These are phyloP conservation scores for Microdon myrmicae DNA, from an alignment of 2,888 invertebrate species.

Conservation along the genomic window DNA sequence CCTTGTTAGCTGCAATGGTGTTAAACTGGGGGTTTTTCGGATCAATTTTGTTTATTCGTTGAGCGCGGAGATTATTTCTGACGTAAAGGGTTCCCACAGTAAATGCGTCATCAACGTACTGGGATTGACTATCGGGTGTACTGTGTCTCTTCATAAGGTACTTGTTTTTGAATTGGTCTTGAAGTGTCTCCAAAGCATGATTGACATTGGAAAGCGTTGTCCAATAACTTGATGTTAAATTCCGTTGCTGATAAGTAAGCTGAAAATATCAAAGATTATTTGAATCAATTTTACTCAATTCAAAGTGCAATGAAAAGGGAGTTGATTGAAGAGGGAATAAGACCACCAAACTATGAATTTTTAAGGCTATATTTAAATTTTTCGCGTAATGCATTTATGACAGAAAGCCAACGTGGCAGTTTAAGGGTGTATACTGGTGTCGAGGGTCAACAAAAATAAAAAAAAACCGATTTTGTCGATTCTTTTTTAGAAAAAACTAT, in stretches of 20 bases:
- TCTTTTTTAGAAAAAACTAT: no score
- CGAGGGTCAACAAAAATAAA: no score
- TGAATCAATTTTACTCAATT: no score
- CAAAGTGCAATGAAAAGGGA: no score
- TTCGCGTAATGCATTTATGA: no score
- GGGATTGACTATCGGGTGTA: slow-evolving; percentile 4
- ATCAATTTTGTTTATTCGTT: slow-evolving; percentile 57
- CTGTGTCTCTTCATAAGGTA: slow-evolving; percentile 42
- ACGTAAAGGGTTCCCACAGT: slow-evolving; percentile 59
- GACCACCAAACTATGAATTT: no score
- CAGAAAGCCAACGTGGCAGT: no score
- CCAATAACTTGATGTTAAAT: slow-evolving; percentile 60
- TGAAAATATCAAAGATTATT: background rate
- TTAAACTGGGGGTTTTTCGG: slow-evolving; percentile 55
- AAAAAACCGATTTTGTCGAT: no score
- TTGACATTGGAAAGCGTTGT: slow-evolving; percentile 58
- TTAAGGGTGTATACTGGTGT: no score
- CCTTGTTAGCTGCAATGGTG: slow-evolving; percentile 57
- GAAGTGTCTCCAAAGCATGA: slow-evolving; percentile 59
- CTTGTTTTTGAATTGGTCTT: slow-evolving; percentile 47
- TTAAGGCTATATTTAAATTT: no score
- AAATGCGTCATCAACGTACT: slow-evolving; percentile 56
- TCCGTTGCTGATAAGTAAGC: slow-evolving; percentile 56
- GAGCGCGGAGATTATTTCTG: slow-evolving; percentile 54
- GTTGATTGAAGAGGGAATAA: no score